Base-by-base conservation (phyloP, 2,888 invertebrate genomes). In the Drosophila mercatorum region DNA sequence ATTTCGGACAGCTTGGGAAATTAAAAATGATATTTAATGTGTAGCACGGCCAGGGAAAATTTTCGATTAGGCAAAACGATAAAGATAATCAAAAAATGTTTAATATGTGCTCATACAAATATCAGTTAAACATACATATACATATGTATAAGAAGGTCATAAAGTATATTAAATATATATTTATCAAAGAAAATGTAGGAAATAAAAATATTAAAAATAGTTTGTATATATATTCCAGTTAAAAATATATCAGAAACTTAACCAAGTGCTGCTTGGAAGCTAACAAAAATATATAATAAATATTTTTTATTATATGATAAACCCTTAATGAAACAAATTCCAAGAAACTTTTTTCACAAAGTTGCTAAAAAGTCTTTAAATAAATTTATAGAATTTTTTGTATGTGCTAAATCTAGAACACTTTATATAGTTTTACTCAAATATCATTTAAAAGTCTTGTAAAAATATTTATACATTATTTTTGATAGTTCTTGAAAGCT, bases 21-120 rank as follows among this genome's bases (percentile, higher is more conserved):
- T 17, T 38, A n/a, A 28, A 71, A 41, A 44, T 40, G 51, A 5
- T 46, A 60, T 59, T 71, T n/a, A 60, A 52, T 40, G 38, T 60
- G 47, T 55, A 38, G 22, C 55, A 65, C 47, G 49, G 66, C 8
- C 6, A 28, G 4, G n/a, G 5, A n/a, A 28, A 10, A 5, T n/a
- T 11, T 12, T n/a, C 6, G 47, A 40, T 43, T 46, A n/a, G n/a
- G 8, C 34, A 46, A 36, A 38, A 34, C 34, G 34, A 47, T 55
- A 28, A 43, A 43, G 43, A 53, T 47, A 47, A 59, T 59, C 59
- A 28, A 51, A 51, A 51, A 51, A 58, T 46, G 34, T 51, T n/a
- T 22, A 7, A 51, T 31, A 51, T 34, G 22, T 22, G 6, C n/a
- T 38, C 28, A 28, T 38, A 5, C 14, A 10, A 10, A 10, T 14